Conservation (phyloP, 2,113 vertebrate genomes). For the Tragelaphus buxtoni region DNA sequence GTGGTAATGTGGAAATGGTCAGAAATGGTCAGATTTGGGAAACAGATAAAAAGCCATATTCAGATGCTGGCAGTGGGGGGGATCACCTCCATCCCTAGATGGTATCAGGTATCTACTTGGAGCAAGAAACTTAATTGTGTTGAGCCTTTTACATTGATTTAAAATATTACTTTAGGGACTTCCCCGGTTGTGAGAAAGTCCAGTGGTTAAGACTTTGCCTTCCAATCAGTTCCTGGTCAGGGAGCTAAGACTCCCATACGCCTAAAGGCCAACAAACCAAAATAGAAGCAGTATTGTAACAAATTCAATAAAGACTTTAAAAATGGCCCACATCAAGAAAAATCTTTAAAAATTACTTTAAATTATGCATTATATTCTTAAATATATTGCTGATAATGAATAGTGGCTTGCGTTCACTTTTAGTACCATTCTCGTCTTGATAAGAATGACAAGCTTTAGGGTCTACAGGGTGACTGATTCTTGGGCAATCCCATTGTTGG, state of each 20-base stretch:
- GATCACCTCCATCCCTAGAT: no score
- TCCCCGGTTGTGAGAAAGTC: background rate
- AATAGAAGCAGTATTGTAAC: background rate
- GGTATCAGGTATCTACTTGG: background rate
- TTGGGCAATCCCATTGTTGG: background rate
- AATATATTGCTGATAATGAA: background rate
- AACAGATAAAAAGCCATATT: background rate
- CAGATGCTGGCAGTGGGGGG: background rate
- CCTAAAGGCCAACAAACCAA: background rate
- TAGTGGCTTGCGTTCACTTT: accelerated
- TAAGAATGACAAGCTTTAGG: background rate
- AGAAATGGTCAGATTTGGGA: background rate
- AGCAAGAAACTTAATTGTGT: background rate
- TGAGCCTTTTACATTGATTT: background rate
- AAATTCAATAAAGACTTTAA: background rate
- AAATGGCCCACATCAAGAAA: background rate
- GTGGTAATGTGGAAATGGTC: background rate
- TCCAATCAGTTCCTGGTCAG: background rate
- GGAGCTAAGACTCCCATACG: background rate
- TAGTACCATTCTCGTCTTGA: background rate
- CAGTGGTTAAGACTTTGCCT: background rate
- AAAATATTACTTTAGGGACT: background rate
- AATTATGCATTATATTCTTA: background rate
- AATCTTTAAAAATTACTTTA: background rate
- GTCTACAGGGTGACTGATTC: background rate